Base-by-base conservation (phyloP, 1,140 invertebrate species). In the Sarcophaga bullata region DNA sequence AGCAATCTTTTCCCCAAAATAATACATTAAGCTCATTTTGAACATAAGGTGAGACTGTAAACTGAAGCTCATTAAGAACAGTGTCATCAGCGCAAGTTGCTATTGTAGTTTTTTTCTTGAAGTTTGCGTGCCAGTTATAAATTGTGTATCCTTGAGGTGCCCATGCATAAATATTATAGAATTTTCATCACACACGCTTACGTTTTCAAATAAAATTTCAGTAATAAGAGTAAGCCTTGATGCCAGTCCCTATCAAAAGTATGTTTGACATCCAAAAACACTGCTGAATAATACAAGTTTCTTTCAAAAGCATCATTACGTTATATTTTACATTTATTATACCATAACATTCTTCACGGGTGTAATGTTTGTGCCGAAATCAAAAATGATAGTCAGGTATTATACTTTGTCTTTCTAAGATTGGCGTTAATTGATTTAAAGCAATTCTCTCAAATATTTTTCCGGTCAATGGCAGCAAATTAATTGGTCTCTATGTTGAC, bases 111-210 rank as follows among this genome's bases (percentile, higher is more conserved):
- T 73, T 25, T 37, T 37, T 10, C 25, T 6, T 3, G n/a, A 25
- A 25, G 25, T 25, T 25, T n/a, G 68, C 68, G 25, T 73, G 25
- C 25, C 68, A 2, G 68, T 17, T 73, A 25, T 25, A 73, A 73
- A 73, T 73, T 3, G 68, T 73, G 19, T 73, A 37, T 58, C 80
- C 80, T 19, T 80, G 80, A 5, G 80, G 80, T 17, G 25, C 25
- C 5, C 17, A 9, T 25, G 68, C n/a, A 10, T 73, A 10, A 54
- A 49, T 50, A 80, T 19, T 9, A n/a, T n/a, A 7, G 49, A 80
- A 15, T 80, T 17, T 19, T n/a, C 25, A 19, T 11, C 49, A 58
- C 17, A 54, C 7, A 80, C 10, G 0, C 17, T 2, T 19, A 50
- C 46, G 15, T 58, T 73, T 73, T 25, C 11, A 73, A 25, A 73